Base-by-base conservation (phyloP, 2,888 invertebrate species). In the Drosophila limbata region DNA sequence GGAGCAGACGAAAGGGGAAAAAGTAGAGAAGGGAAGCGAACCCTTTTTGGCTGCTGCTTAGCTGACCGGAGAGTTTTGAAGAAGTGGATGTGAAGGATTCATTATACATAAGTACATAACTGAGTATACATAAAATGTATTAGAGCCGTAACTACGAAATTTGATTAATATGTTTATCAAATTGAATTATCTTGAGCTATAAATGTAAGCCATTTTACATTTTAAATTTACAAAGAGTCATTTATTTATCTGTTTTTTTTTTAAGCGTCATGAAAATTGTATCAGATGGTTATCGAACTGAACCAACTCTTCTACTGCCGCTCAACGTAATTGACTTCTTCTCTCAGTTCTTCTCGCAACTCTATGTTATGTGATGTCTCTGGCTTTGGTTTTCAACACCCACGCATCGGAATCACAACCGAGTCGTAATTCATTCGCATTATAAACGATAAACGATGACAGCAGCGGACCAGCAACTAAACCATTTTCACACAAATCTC, bases 351-450 rank as follows among this genome's bases (percentile, higher is more conserved):
- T 21, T 35, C 31, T n/a, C 44, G 3, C 13, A 3, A 19, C 5
- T 39, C 21, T 39, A 10, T 61, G 47, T 13, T 19, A 13, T 61
- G 51, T 13, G 31, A 28, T 35, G 39, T 33, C 6, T 65, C 65
- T 51, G 77, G 83, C 66, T 73, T 84, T 64, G 42, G 53, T 47
- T 88, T 73, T 82, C 71, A 73, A 73, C 79, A 60, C 84, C 88
- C 69, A 81, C 79, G n/a, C 61, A 71, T 52, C 69, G 35, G 28
- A 19, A 64, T 19, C 51, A 65, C 63, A 61, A 42, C 17, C 48
- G 15, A 61, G 25, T 57, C 89, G 74, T 85, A 88, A 85, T 71
- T 88, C 85, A 88, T 73, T 42, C 73, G 55, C 57, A 71, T 79
- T 76, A 63, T 64, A 70, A 79, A 67, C 80, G 77, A 53, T 72